These are phyloP conservation scores for Hylaeus anthracinus DNA, from an alignment of 1,140 invertebrate species.

Conservation along the genomic window DNA sequence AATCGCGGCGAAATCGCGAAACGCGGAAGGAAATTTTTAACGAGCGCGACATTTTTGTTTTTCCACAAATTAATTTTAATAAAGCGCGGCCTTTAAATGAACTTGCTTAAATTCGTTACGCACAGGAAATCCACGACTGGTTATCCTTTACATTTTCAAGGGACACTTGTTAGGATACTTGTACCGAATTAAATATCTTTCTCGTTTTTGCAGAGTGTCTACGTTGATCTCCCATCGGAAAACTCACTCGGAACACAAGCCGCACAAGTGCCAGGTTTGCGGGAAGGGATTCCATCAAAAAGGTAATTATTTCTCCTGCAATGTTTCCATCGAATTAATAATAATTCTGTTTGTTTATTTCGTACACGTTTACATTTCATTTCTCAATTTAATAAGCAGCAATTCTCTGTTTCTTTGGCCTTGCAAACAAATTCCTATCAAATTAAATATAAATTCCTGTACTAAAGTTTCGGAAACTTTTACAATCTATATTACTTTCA, in stretches of 20 bases:
- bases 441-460: no score
- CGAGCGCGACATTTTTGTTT: constrained; percentile 2
- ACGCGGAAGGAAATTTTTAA: constrained; percentile 24
- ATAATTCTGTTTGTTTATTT: no score
- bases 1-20: constrained; percentile 15
- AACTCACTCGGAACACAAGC: constrained; percentile 87
- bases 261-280: constrained; percentile 87
- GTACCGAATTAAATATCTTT: background rate
- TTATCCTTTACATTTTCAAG: no score
- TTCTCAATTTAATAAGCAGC: no score
- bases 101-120: background rate
- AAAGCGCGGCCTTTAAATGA: background rate
- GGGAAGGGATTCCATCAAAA: constrained; percentile 90
- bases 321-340: no score
- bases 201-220: constrained; percentile 81
- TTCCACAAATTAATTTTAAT: constrained; percentile 33
- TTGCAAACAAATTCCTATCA: background rate
- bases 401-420: no score
- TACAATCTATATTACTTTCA: no score
- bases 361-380: no score
- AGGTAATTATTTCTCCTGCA: constrained; percentile 77
- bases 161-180: no score
- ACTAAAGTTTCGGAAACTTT: no score
- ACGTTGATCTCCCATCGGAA: constrained; percentile 89
- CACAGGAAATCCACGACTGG: no score